These are phyloP conservation scores for Lasius platythorax DNA, from an alignment of 2,888 invertebrate genomes.

Conservation along the genomic window DNA sequence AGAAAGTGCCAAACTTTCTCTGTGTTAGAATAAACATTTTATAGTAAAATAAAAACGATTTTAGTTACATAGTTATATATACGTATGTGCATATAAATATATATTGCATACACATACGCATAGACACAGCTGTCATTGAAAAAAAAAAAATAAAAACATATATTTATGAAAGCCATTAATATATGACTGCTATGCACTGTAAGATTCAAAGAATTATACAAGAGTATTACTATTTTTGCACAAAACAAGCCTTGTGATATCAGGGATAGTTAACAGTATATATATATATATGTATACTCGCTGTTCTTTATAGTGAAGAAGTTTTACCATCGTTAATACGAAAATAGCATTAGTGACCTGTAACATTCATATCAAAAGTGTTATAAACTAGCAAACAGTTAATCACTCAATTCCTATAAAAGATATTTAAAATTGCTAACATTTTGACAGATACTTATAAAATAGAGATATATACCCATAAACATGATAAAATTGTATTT, in stretches of 20 bases:
- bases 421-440: not conserved
- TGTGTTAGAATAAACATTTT: conserved; percentile 33
- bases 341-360: conserved; percentile 48
- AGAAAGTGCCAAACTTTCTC: conserved; percentile 71
- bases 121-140: conserved; percentile 38
- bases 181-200: conserved; percentile 64
- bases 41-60: conserved; percentile 42
- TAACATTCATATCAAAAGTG: conserved; percentile 39
- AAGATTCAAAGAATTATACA: conserved; percentile 62
- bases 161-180: conserved; percentile 62
- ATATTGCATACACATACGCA: conserved; percentile 37
- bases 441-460: conserved; percentile 31
- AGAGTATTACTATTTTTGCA: conserved; percentile 77
- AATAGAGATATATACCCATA: conserved; percentile 34
- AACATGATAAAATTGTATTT: conserved; percentile 65
- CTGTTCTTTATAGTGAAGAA: conserved; percentile 56
- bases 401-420: conserved; percentile 1
- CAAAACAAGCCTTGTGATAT: conserved; percentile 75
- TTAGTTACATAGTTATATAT: conserved; percentile 33
- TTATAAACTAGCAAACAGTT: conserved; percentile 18
- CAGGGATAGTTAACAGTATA: conserved; percentile 66
- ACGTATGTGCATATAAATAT: conserved; percentile 15
- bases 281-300: not conserved
- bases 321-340: conserved; percentile 58
- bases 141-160: conserved; percentile 3